Conservation (phyloP, 2,797 vertebrate genomes). For the Pristis pectinata region DNA sequence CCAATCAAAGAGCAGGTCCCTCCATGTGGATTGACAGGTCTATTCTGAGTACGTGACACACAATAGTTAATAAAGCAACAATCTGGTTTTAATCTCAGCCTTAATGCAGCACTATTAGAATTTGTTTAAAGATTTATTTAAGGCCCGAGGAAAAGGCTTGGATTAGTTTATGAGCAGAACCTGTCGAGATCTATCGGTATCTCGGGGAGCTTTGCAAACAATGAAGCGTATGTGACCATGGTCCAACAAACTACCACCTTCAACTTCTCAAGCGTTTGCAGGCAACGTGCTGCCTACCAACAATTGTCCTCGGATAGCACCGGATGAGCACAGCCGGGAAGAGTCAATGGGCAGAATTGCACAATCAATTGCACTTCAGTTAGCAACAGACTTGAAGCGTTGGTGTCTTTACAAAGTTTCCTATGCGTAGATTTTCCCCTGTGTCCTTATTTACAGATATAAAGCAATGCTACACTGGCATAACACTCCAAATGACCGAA, state of each 20-base stretch:
- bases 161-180: no score
- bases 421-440: no score
- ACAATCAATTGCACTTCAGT: not conserved
- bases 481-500: not conserved
- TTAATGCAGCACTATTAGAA: no score
- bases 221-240: not conserved
- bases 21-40: not conserved
- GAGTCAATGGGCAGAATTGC: not conserved
- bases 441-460: not conserved
- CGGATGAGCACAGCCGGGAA: no score
- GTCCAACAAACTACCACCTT: not conserved
- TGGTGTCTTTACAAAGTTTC: not conserved
- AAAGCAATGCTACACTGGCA: not conserved
- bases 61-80: not conserved
- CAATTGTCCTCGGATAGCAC: not conserved
- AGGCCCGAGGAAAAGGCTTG: not conserved
- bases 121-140: not conserved
- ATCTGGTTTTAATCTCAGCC: not conserved
- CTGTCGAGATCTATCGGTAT: not conserved
- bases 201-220: not conserved
- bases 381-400: not conserved
- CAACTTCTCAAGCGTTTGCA: not conserved
- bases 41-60: not conserved
- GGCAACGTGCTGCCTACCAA: not conserved
- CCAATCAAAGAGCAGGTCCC: not conserved